Conservation (phyloP, 2,113 vertebrate species). For the Myotis lucifugus region DNA sequence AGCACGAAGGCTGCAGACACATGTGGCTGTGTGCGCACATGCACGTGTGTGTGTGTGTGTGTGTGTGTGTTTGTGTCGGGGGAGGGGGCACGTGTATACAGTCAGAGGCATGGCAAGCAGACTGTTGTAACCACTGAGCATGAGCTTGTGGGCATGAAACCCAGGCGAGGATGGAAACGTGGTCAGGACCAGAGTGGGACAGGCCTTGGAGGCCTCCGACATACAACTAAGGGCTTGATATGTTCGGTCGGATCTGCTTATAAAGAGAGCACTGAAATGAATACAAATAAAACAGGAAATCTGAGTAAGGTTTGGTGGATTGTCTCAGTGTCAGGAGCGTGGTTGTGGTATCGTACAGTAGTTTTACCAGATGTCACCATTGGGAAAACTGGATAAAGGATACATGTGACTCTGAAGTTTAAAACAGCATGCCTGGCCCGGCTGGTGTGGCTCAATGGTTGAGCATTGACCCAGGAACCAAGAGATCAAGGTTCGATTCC, state of each 20-base stretch:
- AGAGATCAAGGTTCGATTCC: too few species aligned
- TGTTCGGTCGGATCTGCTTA: neutral
- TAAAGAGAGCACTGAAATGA: neutral
- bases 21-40: neutral
- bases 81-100: fast-evolving
- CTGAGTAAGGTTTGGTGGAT: neutral
- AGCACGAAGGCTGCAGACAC: too few species aligned
- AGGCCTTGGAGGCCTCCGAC: neutral
- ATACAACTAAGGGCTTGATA: too few species aligned
- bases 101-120: neutral
- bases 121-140: neutral
- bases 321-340: neutral
- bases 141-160: neutral
- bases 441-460: too few species aligned
- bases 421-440: neutral
- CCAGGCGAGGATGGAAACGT: neutral
- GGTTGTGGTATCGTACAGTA: neutral
- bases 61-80: neutral
- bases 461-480: too few species aligned
- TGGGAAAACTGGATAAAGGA: neutral
- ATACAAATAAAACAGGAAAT: neutral
- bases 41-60: too few species aligned
- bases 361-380: neutral
- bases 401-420: neutral
- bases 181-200: neutral